phyloP scores from a whole-genome alignment of 2,888 invertebrate genomes.

The Amiota mariae region DNA sequence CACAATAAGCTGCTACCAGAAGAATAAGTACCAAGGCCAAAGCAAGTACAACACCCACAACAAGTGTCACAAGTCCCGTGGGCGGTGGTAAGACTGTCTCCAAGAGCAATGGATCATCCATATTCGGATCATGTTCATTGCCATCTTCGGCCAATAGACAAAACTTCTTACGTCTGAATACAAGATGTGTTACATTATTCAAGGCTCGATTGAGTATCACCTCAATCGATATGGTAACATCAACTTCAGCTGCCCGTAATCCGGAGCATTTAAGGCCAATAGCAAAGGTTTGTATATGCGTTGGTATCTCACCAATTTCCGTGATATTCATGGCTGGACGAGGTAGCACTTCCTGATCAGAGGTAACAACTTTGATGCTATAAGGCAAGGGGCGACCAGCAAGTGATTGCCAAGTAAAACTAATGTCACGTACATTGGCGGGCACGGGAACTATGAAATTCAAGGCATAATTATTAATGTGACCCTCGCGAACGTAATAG shows the following conservation, averaged over 20 bases:
- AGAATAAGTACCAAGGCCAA: conserved; percentile 69
- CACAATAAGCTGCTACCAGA: conserved; percentile 71
- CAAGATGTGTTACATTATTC: conserved; percentile 83
- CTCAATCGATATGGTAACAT: conserved; percentile 87
- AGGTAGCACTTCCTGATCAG: conserved; percentile 83
- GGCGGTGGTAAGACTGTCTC: conserved; percentile 71
- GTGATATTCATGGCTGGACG: conserved; percentile 88
- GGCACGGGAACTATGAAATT: conserved; percentile 91
- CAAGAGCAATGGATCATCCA: conserved; percentile 69
- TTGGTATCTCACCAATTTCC: conserved; percentile 86
- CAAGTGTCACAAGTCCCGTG: conserved; percentile 70
- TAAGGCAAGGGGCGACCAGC: conserved; percentile 87
- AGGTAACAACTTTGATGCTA: conserved; percentile 84
- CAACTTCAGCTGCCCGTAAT: conserved; percentile 86
- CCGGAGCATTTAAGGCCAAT: conserved; percentile 89
- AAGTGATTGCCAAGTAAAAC: conserved; percentile 94
- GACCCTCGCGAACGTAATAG: conserved; percentile 92
- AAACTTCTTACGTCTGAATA: conserved; percentile 88
- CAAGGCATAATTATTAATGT: conserved; percentile 91
- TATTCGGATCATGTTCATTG: conserved; percentile 41
- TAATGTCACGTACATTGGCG: conserved; percentile 86
- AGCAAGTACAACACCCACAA: conserved; percentile 71
- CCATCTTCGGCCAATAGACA: conserved; percentile 76
- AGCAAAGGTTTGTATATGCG: conserved; percentile 84
- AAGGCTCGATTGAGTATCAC: conserved; percentile 81